phyloP scores from a whole-genome alignment of 2,888 invertebrate species.

The Azorinus chamasolen region DNA sequence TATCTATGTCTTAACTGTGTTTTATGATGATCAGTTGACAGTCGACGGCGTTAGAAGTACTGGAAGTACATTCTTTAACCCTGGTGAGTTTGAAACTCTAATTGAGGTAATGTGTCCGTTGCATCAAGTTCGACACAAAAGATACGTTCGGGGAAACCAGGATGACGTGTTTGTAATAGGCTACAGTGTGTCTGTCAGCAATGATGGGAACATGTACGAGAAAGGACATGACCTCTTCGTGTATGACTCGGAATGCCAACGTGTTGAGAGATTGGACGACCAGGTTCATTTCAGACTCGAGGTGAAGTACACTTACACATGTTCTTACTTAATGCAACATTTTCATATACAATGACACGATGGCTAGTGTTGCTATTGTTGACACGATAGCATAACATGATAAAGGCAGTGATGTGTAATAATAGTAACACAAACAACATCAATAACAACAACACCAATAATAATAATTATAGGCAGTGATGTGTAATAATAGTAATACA shows the following conservation, averaged over 20 bases:
- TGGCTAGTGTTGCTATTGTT: too few relatives aligned
- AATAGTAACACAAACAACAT: too few relatives aligned
- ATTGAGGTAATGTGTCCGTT: slow-evolving; percentile 5
- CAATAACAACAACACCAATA: too few relatives aligned
- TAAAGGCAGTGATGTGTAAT: too few relatives aligned
- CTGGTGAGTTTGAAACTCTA: slow-evolving; percentile 6
- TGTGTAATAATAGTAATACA: too few relatives aligned
- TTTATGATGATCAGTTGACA: too few relatives aligned
- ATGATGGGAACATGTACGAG: slow-evolving; percentile 25
- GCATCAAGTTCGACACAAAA: background rate
- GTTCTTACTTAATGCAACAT: background rate
- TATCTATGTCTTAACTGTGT: too few relatives aligned
- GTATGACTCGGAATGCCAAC: slow-evolving; percentile 33
- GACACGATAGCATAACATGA: too few relatives aligned
- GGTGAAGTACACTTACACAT: background rate
- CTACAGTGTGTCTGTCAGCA: slow-evolving; percentile 39
- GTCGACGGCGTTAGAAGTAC: too few relatives aligned
- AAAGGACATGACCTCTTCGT: slow-evolving; percentile 25
- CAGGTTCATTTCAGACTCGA: slow-evolving; percentile 5
- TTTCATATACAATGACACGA: background rate
- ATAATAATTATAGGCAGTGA: too few relatives aligned
- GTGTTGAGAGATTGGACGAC: slow-evolving; percentile 1
- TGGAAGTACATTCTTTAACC: background rate
- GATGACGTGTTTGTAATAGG: slow-evolving; percentile 15
- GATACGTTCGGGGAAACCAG: background rate